Percentiles rank a stretch among this genome's conserved stretches.
Evolutionary conservation across 2,797 vertebrate genomes (phyloP).

Genomic region (Cossypha polioptera): DNA sequence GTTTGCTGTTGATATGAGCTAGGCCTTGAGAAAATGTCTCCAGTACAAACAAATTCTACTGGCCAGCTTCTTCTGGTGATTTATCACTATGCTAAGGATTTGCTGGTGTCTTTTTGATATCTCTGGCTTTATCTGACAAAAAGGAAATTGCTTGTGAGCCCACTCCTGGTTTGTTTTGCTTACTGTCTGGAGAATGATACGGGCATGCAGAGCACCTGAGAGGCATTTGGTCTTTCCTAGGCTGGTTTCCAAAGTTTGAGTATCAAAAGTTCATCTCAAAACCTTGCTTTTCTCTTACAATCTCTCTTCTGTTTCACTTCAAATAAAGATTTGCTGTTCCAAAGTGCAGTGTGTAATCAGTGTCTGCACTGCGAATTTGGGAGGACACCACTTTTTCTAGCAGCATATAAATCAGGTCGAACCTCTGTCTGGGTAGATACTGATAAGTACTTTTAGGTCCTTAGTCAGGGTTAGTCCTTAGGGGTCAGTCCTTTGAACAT

Average conservation of each 20-base stretch:
- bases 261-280: not conserved
- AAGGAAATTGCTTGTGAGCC: not conserved
- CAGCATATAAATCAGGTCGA: not conserved
- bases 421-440: not conserved
- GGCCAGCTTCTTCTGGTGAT: not conserved
- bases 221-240: not conserved
- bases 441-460: not conserved
- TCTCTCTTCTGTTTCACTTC: not conserved
- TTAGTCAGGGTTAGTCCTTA: not conserved
- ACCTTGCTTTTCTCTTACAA: not conserved
- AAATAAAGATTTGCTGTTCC: not conserved
- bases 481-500: not conserved
- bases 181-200: not conserved
- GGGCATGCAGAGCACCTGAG: not conserved
- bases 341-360: not conserved
- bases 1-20: not conserved
- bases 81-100: not conserved
- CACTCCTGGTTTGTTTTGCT: not conserved
- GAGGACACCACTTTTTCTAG: not conserved
- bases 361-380: not conserved
- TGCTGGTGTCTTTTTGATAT: not conserved
- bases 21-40: not conserved
- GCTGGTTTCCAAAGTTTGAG: not conserved
- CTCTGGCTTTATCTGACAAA: not conserved
- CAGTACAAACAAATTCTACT: not conserved